A percentile compares a stretch with the other conserved stretches of the same genome.
Evolutionary conservation across 1,140 invertebrate genomes (phyloP).

Genomic region (Oscheius sp.): DNA sequence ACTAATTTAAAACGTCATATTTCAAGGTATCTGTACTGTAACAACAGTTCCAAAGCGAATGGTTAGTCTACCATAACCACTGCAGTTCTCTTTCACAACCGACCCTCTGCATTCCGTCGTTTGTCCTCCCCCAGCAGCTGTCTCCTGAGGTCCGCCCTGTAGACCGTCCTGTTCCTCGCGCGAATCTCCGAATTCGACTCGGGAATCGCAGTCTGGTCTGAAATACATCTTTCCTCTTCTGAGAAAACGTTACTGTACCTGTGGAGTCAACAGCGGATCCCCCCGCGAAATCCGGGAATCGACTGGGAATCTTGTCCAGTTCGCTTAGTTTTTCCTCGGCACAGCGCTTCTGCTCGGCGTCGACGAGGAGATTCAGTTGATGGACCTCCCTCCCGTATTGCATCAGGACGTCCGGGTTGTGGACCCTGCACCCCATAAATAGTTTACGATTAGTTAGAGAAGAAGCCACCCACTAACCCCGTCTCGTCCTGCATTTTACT

Average conservation of each 20-base stretch:
- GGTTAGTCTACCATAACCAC: slow-evolving; percentile 20
- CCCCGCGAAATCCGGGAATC: background rate
- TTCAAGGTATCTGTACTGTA: too few species aligned
- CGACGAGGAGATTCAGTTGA: slow-evolving; percentile 45
- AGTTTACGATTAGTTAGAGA: background rate
- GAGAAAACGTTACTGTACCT: slow-evolving; percentile 29
- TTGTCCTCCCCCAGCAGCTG: slow-evolving; percentile 43
- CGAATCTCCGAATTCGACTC: slow-evolving; percentile 15
- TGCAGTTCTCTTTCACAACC: too few species aligned
- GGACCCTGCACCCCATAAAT: background rate
- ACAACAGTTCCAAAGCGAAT: too few species aligned
- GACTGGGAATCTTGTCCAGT: slow-evolving; percentile 21
- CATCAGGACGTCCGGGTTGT: slow-evolving; percentile 33
- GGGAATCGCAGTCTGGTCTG: background rate
- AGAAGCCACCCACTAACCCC: background rate
- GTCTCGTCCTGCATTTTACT: slow-evolving; percentile 47
- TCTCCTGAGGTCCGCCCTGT: slow-evolving; percentile 43
- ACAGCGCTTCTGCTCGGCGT: slow-evolving; percentile 43
- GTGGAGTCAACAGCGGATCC: background rate
- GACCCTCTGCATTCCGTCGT: slow-evolving; percentile 14
- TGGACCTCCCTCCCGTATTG: slow-evolving; percentile 48
- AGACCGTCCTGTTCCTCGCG: slow-evolving; percentile 24
- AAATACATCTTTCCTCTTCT: slow-evolving; percentile 10
- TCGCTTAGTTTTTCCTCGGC: slow-evolving; percentile 1
- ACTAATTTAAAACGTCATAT: too few species aligned